Percentiles rank a stretch among this genome's conserved stretches.
phyloP scores from a whole-genome alignment of 1,140 invertebrate species.

The Hermetia illucens region DNA sequence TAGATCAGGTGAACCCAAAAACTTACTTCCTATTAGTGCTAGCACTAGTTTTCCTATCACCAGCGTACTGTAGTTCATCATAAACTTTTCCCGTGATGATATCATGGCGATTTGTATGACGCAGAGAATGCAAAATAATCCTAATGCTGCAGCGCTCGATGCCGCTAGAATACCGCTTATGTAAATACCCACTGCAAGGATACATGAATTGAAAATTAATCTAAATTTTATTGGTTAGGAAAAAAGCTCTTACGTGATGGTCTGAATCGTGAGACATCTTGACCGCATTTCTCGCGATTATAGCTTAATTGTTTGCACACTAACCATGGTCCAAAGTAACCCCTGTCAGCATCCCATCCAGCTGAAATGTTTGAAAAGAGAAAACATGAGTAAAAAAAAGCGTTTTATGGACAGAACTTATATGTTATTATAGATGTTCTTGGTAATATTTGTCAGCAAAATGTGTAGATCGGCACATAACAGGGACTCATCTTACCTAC shows the following conservation, averaged over 20 bases:
- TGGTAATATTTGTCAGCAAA: too few relatives aligned
- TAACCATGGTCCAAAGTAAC: conserved; percentile 75
- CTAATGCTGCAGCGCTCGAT: conserved; percentile 50
- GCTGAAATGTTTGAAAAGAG: too few relatives aligned
- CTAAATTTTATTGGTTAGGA: not conserved
- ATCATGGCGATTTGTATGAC: conserved; percentile 73
- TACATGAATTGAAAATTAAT: too few relatives aligned
- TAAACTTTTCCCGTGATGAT: conserved; percentile 61
- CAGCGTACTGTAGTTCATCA: conserved; percentile 55
- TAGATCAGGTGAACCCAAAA: too few relatives aligned
- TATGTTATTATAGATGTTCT: too few relatives aligned
- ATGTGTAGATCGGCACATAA: too few relatives aligned
- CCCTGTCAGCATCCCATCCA: conserved; percentile 41
- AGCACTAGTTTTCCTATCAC: conserved; percentile 63
- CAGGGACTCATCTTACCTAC: too few relatives aligned
- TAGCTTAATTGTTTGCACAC: conserved; percentile 67
- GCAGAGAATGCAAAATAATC: conserved; percentile 57
- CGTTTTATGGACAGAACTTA: too few relatives aligned
- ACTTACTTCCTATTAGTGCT: conserved; percentile 60
- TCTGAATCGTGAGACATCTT: conserved; percentile 58
- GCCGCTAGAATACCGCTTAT: conserved; percentile 61
- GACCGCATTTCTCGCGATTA: conserved; percentile 65
- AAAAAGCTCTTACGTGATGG: conserved; percentile 50
- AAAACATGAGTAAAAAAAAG: too few relatives aligned
- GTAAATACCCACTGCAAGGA: conserved; percentile 58